Evolutionary conservation across 2,113 vertebrate genomes (phyloP).

Genomic region (Ovibos moschatus): DNA sequence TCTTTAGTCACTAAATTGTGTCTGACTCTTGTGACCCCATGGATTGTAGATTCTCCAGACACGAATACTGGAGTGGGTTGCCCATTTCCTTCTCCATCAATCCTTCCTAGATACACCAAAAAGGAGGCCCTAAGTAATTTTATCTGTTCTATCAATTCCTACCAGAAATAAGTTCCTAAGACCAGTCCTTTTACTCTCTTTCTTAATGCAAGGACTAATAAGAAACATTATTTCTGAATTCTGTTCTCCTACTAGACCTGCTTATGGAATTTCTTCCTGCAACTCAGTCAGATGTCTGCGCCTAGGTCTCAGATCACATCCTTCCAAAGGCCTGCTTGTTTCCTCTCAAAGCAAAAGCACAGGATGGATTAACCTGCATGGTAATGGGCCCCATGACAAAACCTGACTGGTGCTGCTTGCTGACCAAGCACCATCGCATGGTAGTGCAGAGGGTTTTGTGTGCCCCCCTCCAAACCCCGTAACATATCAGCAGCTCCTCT

Average conservation of each 20-base stretch:
- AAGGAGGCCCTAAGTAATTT: neutral
- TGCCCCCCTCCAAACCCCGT: constrained; percentile 17
- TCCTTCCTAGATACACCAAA: neutral
- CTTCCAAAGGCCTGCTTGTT: constrained; percentile 36
- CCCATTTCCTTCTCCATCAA: neutral
- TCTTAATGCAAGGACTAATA: constrained; percentile 38
- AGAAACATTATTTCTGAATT: neutral
- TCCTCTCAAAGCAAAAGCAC: constrained; percentile 40
- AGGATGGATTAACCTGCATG: constrained; percentile 24
- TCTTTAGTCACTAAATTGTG: neutral
- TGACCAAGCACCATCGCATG: constrained; percentile 43
- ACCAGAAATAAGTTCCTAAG: constrained; percentile 5
- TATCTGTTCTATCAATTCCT: neutral
- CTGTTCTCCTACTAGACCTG: neutral
- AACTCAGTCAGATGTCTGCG: constrained; percentile 42
- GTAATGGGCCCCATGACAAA: constrained; percentile 43
- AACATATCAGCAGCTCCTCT: constrained; percentile 51
- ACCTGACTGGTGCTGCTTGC: constrained; percentile 23
- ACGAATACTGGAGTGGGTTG: neutral
- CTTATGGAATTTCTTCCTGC: constrained; percentile 63
- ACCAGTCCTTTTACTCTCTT: neutral
- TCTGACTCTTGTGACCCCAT: neutral
- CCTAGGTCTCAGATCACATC: constrained; percentile 47
- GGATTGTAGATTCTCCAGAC: neutral
- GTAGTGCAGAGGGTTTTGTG: constrained; percentile 24